phyloP scores from a whole-genome alignment of 2,113 vertebrate species.

The Zeus faber region DNA sequence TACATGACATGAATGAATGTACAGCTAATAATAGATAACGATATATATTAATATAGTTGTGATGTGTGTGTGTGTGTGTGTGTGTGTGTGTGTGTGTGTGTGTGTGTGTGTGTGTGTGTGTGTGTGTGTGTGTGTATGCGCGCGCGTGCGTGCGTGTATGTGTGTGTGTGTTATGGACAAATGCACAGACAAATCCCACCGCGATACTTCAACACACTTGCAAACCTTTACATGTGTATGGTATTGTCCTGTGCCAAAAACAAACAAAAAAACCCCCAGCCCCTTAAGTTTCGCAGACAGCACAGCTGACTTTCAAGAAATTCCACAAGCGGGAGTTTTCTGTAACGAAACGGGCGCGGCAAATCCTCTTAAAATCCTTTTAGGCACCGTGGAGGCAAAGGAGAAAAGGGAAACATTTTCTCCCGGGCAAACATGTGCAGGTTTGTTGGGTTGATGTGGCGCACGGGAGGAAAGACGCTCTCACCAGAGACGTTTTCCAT shows the following conservation, averaged over 20 bases:
- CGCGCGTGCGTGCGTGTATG: too few relatives aligned
- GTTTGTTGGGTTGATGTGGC: constrained; percentile 69
- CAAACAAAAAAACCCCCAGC: background rate
- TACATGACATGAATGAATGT: too few relatives aligned
- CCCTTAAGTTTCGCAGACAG: constrained; percentile 44
- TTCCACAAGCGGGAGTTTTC: constrained; percentile 72
- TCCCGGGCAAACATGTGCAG: constrained; percentile 68
- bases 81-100: too few relatives aligned
- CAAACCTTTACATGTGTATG: background rate
- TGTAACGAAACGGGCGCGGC: constrained; percentile 76
- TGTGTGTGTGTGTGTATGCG: too few relatives aligned
- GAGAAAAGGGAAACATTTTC: constrained; percentile 69
- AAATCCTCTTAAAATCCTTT: constrained; percentile 82
- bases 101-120: too few relatives aligned
- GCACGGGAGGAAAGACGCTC: constrained; percentile 65
- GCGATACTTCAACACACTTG: background rate
- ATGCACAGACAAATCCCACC: constrained; percentile 12
- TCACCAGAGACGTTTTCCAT: constrained; percentile 22
- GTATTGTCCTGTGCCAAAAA: constrained; percentile 48
- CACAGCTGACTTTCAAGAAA: constrained; percentile 76
- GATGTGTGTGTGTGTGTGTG: too few relatives aligned
- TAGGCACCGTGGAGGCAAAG: constrained; percentile 65
- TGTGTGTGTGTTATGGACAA: too few relatives aligned
- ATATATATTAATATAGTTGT: too few relatives aligned
- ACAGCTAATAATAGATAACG: too few relatives aligned